Base-by-base conservation (phyloP, 2,888 invertebrate species). In the Thymelicus acteon region DNA sequence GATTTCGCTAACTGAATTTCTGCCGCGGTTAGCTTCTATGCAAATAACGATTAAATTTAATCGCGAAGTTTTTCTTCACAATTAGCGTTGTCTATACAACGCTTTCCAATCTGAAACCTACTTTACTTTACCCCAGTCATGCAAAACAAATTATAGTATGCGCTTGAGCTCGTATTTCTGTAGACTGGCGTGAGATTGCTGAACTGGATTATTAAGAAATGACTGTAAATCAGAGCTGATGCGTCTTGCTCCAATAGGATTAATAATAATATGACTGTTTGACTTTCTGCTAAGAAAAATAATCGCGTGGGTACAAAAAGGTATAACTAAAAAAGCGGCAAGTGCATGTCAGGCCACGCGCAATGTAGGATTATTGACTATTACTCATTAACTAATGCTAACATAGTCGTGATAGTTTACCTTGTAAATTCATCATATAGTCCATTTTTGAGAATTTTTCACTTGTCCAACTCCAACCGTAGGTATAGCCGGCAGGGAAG, bases 131-230 rank as follows among this genome's bases (percentile, higher is more conserved):
- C 79, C 76, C 74, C 82, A 86, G 86, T 89, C 91, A 91, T 90
- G 91, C 91, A 90, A 87, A 90, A 85, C 86, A 87, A 89, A 90
- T 91, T 88, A 89, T 76, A 75, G 79, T 78, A 75, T 76, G 75
- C 60, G 52, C 75, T 79, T 71, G 75, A 71, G 73, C 72, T 75
- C 72, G 73, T 77, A 67, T 74, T 74, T 58, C 71, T 75, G 70
- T 76, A 76, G 76, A 76, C 74, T 76, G 71, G 75, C 79, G 80
- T 80, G 80, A 75, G 77, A 79, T 70, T 73, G 60, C 47, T 65
- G 65, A 65, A 66, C 60, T 66, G 71, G 60, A 71, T 66, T 66
- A 71, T 7, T 31, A 66, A 60, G 39, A 66, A 70, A 70, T 58
- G 61, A 54, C 40, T 49, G n/a, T 48, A 60, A 52, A 68, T 62